These are phyloP conservation scores for Meloidogyne hapla DNA, from an alignment of 1,140 invertebrate genomes.

Conservation along the genomic window DNA sequence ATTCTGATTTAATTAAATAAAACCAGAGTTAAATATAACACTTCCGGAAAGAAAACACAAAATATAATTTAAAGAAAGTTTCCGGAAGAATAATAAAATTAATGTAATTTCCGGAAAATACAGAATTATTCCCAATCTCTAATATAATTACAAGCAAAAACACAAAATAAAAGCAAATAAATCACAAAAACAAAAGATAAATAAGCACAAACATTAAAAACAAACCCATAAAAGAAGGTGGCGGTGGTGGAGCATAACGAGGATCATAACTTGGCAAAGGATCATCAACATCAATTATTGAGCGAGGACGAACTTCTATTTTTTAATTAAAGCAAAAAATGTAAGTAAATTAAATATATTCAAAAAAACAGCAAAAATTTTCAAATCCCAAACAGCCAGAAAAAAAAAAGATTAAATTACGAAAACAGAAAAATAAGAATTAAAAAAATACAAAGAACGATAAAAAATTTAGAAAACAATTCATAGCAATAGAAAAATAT, in stretches of 20 bases:
- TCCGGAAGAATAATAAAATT: neutral
- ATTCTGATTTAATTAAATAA: too few species aligned
- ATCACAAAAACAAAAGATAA: neutral
- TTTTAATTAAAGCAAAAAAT: neutral
- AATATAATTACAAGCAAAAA: constrained; percentile 15
- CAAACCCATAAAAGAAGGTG: constrained; percentile 21
- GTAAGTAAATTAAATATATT: constrained; percentile 17
- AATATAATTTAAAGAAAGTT: neutral
- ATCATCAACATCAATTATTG: constrained; percentile 53
- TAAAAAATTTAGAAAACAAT: constrained; percentile 7
- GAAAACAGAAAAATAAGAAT: constrained; percentile 7
- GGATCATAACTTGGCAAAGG: constrained; percentile 53
- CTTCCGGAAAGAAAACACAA: too few species aligned
- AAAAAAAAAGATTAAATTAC: constrained; percentile 11
- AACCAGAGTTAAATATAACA: too few species aligned
- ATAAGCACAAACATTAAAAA: neutral
- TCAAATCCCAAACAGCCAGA: neutral
- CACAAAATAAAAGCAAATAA: neutral
- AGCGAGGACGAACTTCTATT: constrained; percentile 10
- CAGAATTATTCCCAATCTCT: too few species aligned
- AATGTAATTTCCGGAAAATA: neutral
- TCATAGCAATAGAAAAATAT: neutral
- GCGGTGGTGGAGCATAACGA: constrained; percentile 6
- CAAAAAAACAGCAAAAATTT: neutral
- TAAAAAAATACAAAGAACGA: constrained; percentile 4